Evolutionary conservation across 2,888 invertebrate genomes (phyloP).

Genomic region (Philereme vetulata): DNA sequence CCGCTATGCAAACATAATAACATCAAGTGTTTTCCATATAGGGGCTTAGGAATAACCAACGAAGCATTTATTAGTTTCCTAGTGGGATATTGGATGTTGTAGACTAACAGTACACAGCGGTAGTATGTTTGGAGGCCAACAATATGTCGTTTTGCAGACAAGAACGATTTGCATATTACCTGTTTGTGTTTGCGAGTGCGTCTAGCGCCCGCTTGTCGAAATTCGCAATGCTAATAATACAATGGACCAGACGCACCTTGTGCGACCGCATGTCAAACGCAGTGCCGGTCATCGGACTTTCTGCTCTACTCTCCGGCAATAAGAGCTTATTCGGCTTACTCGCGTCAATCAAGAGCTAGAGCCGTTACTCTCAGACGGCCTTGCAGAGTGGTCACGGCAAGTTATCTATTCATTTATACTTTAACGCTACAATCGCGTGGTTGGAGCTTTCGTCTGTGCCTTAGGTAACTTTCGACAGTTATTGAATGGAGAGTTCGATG

Average conservation of each 20-base stretch:
- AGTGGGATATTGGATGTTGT: conserved; percentile 32
- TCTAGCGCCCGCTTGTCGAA: conserved; percentile 72
- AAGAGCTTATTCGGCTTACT: conserved; percentile 49
- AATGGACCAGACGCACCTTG: conserved; percentile 75
- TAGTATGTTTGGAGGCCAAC: conserved; percentile 42
- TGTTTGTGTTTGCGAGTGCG: conserved; percentile 70
- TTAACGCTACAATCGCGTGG: conserved; percentile 63
- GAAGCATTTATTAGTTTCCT: conserved; percentile 33
- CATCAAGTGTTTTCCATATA: conserved; percentile 43
- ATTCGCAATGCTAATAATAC: conserved; percentile 79
- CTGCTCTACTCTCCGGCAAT: conserved; percentile 51
- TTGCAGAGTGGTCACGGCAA: conserved; percentile 53
- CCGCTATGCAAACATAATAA: conserved; percentile 59
- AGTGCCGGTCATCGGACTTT: conserved; percentile 46
- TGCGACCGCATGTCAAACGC: conserved; percentile 59
- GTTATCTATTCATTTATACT: conserved; percentile 54
- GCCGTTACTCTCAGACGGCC: conserved; percentile 56
- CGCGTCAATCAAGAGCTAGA: conserved; percentile 59
- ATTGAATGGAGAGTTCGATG: conserved; percentile 78
- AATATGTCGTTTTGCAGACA: conserved; percentile 58
- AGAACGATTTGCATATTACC: conserved; percentile 69
- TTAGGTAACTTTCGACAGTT: conserved; percentile 81
- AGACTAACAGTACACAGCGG: conserved; percentile 25
- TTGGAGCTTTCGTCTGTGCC: conserved; percentile 55
- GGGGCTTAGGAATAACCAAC: conserved; percentile 33